Base-by-base conservation (phyloP, 2,113 vertebrate species). In the Isichthys henryi region DNA sequence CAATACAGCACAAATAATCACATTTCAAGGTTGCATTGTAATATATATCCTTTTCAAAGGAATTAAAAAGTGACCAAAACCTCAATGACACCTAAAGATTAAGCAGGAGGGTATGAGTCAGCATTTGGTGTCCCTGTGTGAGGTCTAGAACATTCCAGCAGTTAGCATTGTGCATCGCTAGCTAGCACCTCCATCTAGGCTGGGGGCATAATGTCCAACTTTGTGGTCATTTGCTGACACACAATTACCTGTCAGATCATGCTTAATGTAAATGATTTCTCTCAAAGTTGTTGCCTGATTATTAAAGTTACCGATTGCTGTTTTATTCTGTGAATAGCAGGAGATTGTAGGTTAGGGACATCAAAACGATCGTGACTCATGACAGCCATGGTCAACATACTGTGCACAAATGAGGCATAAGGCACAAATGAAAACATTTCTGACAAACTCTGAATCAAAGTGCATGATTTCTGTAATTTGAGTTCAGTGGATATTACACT, bases 21-120 rank as follows among this genome's bases (percentile, higher is more conserved):
- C 87, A 95, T 95, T 94, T 92, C 84, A 90, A 86, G 92, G 93
- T 93, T 93, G 89, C 92, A 91, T 90, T 93, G 92, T 93, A 90
- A 92, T 94, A 94, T 94, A 93, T 92, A 93, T 94, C 92, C 92
- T 90, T 91, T 93, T 94, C 90, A 91, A 92, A 95, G 94, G 92
- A 89, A 93, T 94, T 91, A 90, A 83, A 88, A 91, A 92, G 91
- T 93, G 92, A 92, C 90, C 90, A 92, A 88, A 87, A 27, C 50
- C 62, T 87, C 90, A 92, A 93, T 92, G 91, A 92, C 92, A 94
- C 93, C 94, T 92, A 93, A 92, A 92, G 91, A 84, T 92, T 92
- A 86, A 91, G 89, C 87, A 74, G 92, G 66, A 92, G 50, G 45
- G 43, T 92, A 92, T 93, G 94, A 91, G 90, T 87, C 9, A 84